phyloP scores from a whole-genome alignment of 2,888 invertebrate genomes.

The Dolichomitus sp. region DNA sequence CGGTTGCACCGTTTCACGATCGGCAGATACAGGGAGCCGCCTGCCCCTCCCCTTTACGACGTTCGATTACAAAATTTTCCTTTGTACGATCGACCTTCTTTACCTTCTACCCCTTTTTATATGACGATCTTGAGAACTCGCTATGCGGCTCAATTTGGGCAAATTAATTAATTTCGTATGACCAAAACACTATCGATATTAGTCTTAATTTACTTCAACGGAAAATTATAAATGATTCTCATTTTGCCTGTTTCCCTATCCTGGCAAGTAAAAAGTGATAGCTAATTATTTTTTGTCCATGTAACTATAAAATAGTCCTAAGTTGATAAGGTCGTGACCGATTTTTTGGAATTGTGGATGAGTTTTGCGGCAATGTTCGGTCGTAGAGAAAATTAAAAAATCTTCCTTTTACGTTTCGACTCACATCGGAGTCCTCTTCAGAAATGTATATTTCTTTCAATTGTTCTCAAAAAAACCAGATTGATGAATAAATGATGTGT shows the following conservation, averaged over 20 bases:
- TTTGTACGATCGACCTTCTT: neutral
- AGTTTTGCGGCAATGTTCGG: too few species aligned
- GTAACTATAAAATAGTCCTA: too few species aligned
- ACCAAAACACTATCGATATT: neutral
- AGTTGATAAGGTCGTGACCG: too few species aligned
- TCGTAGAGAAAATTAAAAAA: too few species aligned
- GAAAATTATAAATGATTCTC: neutral
- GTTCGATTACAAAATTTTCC: constrained; percentile 20
- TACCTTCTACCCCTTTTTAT: constrained; percentile 6
- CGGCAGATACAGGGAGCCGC: constrained; percentile 1
- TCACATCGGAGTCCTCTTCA: too few species aligned
- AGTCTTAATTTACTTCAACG: neutral
- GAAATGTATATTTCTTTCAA: too few species aligned
- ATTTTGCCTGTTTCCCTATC: neutral
- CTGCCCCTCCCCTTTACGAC: neutral
- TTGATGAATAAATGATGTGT: too few species aligned
- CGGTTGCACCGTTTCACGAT: constrained; percentile 24
- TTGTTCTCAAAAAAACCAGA: too few species aligned
- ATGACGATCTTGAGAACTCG: neutral
- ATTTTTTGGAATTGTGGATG: too few species aligned
- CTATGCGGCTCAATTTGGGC: neutral
- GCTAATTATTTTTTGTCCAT: too few species aligned
- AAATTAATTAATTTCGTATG: neutral
- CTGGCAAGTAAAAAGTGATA: too few species aligned
- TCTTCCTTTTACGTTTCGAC: too few species aligned